Conservation (phyloP, 2,797 vertebrate genomes). For the Trachops cirrhosus region DNA sequence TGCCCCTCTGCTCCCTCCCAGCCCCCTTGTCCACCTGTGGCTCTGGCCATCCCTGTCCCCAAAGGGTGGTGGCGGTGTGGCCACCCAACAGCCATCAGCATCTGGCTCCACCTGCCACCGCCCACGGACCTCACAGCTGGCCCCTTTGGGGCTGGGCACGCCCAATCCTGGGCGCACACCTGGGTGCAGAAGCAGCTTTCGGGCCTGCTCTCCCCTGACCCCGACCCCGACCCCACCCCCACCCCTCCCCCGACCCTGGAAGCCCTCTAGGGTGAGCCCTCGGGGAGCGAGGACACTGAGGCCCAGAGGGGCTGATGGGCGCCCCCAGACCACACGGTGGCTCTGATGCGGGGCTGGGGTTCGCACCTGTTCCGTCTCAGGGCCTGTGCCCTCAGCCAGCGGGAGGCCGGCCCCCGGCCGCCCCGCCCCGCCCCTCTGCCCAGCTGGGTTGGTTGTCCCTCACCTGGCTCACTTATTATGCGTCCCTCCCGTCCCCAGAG, state of each 20-base stretch:
- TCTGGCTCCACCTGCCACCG: background rate
- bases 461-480: accelerated
- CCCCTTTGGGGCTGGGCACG: background rate
- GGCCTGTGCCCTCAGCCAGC: accelerated
- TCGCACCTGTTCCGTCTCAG: background rate
- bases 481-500: accelerated
- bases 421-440: background rate
- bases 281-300: background rate
- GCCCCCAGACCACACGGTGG: background rate
- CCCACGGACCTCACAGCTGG: background rate
- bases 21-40: background rate
- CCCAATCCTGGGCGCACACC: background rate
- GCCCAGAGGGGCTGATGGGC: background rate
- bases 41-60: background rate
- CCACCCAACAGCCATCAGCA: background rate
- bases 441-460: background rate
- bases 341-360: background rate
- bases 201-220: accelerated
- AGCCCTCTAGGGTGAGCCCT: background rate
- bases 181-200: background rate
- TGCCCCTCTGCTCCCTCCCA: background rate
- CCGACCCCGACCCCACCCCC: accelerated
- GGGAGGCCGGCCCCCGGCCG: background rate
- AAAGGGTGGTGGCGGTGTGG: background rate
- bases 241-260: background rate